Evolutionary conservation across 1,140 invertebrate species (phyloP), one percentile per base, ranked within the genome.

Genomic region (Cecropterus lyciades): DNA sequence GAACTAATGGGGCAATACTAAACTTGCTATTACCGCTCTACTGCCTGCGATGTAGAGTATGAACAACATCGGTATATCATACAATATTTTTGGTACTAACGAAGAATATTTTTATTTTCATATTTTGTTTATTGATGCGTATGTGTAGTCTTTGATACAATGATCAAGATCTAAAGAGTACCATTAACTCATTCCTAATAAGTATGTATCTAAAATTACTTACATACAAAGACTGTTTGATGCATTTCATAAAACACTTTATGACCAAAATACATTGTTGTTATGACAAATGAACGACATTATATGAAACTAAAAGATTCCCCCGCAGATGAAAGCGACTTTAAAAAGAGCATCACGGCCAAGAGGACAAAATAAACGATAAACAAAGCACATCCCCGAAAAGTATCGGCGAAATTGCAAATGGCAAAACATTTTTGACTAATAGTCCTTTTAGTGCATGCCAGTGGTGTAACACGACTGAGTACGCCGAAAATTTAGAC

Each of bases 371-470:
- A 33, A 51, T 63, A 53, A 63, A 52, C 48, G 60, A 63, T 52
- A 63, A 63, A 63, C 60, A 63, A 63, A 63, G 48, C 17, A 43
- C 37, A 62, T 63, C 9, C 17, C 59, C 60, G 48, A 63, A 63
- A 63, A 52, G 60, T 33, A 52, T 16, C n/a, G 48, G n/a, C n/a
- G 16, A 52, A 42, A 62, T 62, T 13, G 30, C 45, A 62, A 63
- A 63, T 63, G 59, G 60, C 48, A 63, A 63, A 63, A 63, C 60
- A 63, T 63, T 63, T 63, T 63, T 63, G 60, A 63, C 60, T 63
- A 63, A 63, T 63, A 63, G 60, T 63, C 59, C 59, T 63, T 63
- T 63, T 63, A 63, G 48, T 52, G 59, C 59, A 63, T 42, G 59
- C 59, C 48, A 37, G 5, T 27, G 46, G 46, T 7, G 43, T 48